phyloP scores from a whole-genome alignment of 1,140 invertebrate species.

The Notospermus geniculatus region DNA sequence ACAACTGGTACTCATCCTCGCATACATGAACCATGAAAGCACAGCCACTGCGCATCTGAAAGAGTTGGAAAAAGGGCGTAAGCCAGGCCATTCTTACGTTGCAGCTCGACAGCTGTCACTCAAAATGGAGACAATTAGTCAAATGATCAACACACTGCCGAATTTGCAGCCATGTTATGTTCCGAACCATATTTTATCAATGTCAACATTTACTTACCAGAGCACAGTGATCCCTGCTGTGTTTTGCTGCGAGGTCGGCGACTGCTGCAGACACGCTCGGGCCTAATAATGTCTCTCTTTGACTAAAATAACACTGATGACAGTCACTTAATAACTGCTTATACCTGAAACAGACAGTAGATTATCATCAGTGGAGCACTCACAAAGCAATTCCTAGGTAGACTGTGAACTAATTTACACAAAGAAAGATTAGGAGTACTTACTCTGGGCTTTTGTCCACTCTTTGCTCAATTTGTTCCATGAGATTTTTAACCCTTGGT shows the following conservation, averaged over 20 bases:
- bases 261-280: constrained; percentile 77
- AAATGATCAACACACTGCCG: too few relatives aligned
- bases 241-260: constrained; percentile 66
- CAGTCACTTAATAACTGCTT: constrained; percentile 74
- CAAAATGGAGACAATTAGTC: neutral
- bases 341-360: constrained; percentile 61
- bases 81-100: neutral
- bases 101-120: neutral
- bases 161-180: too few relatives aligned
- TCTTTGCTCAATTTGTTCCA: constrained; percentile 77
- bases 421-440: constrained; percentile 52
- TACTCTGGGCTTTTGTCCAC: constrained; percentile 69
- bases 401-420: too few relatives aligned
- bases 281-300: constrained; percentile 71
- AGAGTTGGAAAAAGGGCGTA: constrained; percentile 15
- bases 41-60: constrained; percentile 74
- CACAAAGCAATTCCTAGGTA: neutral
- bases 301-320: constrained; percentile 80
- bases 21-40: constrained; percentile 87
- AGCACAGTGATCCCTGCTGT: constrained; percentile 82
- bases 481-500: constrained; percentile 75
- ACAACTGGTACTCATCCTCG: constrained; percentile 87
- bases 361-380: neutral
- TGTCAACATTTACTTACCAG: constrained; percentile 63
- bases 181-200: too few relatives aligned